Evolutionary conservation across 2,888 invertebrate species (phyloP).

Genomic region (Drosophila neonasuta): DNA sequence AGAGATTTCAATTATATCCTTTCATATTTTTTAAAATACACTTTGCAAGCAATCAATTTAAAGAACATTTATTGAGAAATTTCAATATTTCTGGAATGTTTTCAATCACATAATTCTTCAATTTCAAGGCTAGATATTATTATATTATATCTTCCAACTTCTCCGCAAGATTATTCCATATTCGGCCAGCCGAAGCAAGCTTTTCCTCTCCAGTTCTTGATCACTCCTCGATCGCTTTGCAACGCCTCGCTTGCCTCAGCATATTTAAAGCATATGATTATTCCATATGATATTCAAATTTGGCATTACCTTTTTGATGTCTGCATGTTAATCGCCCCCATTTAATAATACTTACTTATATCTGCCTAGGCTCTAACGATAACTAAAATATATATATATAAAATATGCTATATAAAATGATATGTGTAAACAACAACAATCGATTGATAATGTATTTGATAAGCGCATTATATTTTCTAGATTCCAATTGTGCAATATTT

Average conservation of each 20-base stretch:
- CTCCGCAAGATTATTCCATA: neutral
- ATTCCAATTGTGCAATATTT: slow-evolving; percentile 74
- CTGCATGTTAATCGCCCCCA: slow-evolving; percentile 68
- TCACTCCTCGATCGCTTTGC: neutral
- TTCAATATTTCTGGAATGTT: too few relatives aligned
- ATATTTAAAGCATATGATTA: slow-evolving; percentile 47
- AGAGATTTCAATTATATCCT: too few relatives aligned
- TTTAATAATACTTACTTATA: slow-evolving; percentile 51
- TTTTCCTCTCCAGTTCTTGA: neutral
- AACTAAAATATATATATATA: slow-evolving; percentile 20
- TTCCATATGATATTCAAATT: slow-evolving; percentile 58
- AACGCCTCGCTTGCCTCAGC: slow-evolving; percentile 8
- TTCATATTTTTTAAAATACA: too few relatives aligned
- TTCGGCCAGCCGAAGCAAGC: neutral
- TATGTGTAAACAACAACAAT: slow-evolving; percentile 2
- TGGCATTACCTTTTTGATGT: slow-evolving; percentile 69
- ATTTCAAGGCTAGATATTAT: too few relatives aligned
- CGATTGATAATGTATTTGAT: slow-evolving; percentile 58
- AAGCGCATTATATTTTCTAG: slow-evolving; percentile 71
- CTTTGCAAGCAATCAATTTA: too few relatives aligned
- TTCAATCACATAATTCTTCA: too few relatives aligned
- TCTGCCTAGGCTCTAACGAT: slow-evolving; percentile 46
- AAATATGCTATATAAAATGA: slow-evolving; percentile 12
- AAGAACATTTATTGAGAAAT: too few relatives aligned
- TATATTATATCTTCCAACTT: too few relatives aligned